Evolutionary conservation across 2,888 invertebrate species (phyloP), one percentile per base, ranked within the genome.

Genomic region (Trichacis sp.): DNA sequence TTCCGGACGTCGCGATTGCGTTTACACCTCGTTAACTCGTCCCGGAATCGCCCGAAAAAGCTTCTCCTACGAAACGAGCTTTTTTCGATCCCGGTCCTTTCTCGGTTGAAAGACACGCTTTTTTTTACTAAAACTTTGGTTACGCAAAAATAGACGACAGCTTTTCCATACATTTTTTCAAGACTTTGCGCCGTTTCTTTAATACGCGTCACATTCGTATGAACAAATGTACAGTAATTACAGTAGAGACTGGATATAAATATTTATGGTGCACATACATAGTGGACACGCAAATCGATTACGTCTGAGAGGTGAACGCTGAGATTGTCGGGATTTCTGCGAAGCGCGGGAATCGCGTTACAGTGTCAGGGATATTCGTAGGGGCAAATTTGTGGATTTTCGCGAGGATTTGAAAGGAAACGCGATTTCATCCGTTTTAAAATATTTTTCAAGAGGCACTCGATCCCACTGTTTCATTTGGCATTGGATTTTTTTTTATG

Each of bases 191-290:
- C n/a, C n/a, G n/a, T n/a, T n/a, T n/a, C n/a, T n/a, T n/a, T n/a
- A n/a, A n/a, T n/a, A n/a, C n/a, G n/a, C 51, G 12, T 20, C 20
- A 20, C 24, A 40, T 19, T 40, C 24, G 40, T 81, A 81, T 81
- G 64, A 76, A 81, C 80, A 81, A 81, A 81, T 82, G 75, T 82
- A 81, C 81, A 82, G 49, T 79, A 79, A 77, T 79, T 79, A 79
- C 78, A 79, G 61, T 73, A 70, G 70, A 70, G 63, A 56, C 69
- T 72, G 64, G 68, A 68, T 69, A 76, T 75, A 70, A 68, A 75
- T 76, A 70, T 70, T 48, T 15, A 69, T 72, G 70, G 70, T 77
- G 72, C 71, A 77, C 72, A 74, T 73, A 76, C 74, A 78, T 71
- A 49, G 36, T 56, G 74, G 68, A 74, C 74, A 77, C 74, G 69